phyloP scores from a whole-genome alignment of 2,113 vertebrate genomes.

The Oreochromis spilurus region DNA sequence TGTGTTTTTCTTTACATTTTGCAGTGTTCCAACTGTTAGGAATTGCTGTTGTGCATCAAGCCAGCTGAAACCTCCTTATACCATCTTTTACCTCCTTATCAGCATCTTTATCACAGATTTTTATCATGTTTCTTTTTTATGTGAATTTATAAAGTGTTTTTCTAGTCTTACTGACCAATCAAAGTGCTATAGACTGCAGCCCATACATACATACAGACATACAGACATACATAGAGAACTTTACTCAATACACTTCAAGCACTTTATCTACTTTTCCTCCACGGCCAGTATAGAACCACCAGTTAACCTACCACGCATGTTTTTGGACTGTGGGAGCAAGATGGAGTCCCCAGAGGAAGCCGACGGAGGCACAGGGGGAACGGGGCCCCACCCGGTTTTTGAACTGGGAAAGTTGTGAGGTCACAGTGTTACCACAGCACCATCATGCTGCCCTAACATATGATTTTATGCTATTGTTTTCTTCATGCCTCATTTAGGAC shows the following conservation, averaged over 20 bases:
- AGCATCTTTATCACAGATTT: background rate
- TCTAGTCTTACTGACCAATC: background rate
- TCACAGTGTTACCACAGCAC: background rate
- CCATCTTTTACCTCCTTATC: background rate
- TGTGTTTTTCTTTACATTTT: background rate
- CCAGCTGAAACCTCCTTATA: background rate
- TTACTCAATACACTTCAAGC: background rate
- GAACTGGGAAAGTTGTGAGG: background rate
- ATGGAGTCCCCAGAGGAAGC: background rate
- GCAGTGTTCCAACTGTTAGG: background rate
- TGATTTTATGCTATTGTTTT: background rate
- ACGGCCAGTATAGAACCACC: background rate
- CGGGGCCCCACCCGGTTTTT: background rate
- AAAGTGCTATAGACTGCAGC: background rate
- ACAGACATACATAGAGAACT: background rate
- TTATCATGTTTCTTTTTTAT: background rate
- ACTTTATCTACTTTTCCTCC: background rate
- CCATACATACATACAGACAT: background rate
- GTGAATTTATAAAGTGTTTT: background rate
- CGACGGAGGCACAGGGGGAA: background rate
- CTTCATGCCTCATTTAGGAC: background rate
- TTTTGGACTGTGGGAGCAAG: background rate
- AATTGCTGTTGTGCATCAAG: background rate
- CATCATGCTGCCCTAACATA: background rate
- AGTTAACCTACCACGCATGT: background rate